phyloP scores from a whole-genome alignment of 2,888 invertebrate genomes.

The Chrysodeixis includens region DNA sequence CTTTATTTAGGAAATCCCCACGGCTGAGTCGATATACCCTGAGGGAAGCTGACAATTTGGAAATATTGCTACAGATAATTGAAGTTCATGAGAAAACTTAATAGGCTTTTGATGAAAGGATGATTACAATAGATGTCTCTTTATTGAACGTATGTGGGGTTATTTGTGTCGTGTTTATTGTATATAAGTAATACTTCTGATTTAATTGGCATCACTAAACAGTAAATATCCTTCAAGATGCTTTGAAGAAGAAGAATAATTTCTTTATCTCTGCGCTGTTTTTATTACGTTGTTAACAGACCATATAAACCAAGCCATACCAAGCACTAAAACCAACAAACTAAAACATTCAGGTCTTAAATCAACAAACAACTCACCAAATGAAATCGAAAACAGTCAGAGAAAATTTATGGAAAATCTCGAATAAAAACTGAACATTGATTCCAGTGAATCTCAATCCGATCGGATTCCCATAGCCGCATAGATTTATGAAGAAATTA shows the following conservation, averaged over 20 bases:
- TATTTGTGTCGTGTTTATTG: too few relatives aligned
- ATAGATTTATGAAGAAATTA: slow-evolving; percentile 77
- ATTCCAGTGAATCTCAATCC: slow-evolving; percentile 57
- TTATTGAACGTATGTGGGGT: too few relatives aligned
- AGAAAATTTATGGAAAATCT: slow-evolving; percentile 25
- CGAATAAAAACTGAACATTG: slow-evolving; percentile 53
- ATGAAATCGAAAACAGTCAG: slow-evolving; percentile 18
- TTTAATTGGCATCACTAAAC: too few relatives aligned
- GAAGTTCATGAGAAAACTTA: slow-evolving; percentile 1
- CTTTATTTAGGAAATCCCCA: background rate
- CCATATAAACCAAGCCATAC: too few relatives aligned
- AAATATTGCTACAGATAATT: background rate
- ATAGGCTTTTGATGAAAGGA: slow-evolving; percentile 2
- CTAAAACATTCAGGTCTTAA: background rate
- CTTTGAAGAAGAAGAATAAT: too few relatives aligned
- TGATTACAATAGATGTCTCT: background rate
- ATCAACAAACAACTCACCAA: background rate
- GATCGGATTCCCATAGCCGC: slow-evolving; percentile 55
- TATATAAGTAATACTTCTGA: too few relatives aligned
- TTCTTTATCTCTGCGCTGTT: too few relatives aligned
- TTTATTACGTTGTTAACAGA: too few relatives aligned
- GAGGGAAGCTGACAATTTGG: background rate
- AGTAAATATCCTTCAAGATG: too few relatives aligned
- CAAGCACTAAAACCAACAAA: too few relatives aligned
- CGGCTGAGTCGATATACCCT: background rate